Percentiles rank a stretch among this genome's conserved stretches.
These are phyloP conservation scores for Leucoma salicis DNA, from an alignment of 2,888 invertebrate species.

Conservation along the genomic window DNA sequence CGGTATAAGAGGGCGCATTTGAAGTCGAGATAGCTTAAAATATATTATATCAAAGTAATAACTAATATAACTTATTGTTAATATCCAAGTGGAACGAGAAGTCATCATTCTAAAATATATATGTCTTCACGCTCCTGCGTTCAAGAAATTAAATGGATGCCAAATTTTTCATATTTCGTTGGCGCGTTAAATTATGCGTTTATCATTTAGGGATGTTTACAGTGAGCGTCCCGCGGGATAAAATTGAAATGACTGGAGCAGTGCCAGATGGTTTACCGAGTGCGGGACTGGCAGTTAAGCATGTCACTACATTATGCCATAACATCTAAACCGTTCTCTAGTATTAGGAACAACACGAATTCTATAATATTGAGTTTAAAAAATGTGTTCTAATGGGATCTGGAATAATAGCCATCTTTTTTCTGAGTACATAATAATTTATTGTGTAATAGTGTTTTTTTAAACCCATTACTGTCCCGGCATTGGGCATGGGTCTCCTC, in stretches of 20 bases:
- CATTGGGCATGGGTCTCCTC: too few relatives aligned
- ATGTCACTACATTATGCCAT: slow-evolving; percentile 27
- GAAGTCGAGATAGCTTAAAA: slow-evolving; percentile 15
- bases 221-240: slow-evolving; percentile 64
- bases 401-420: too few relatives aligned
- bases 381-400: too few relatives aligned
- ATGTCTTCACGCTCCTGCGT: slow-evolving; percentile 64
- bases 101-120: slow-evolving; percentile 60
- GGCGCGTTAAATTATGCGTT: slow-evolving; percentile 78
- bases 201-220: slow-evolving; percentile 80
- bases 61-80: slow-evolving; percentile 29
- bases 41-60: slow-evolving; percentile 32
- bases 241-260: slow-evolving; percentile 79
- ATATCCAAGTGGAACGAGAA: slow-evolving; percentile 41
- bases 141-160: slow-evolving; percentile 67
- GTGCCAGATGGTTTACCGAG: slow-evolving; percentile 54
- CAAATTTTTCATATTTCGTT: slow-evolving; percentile 70
- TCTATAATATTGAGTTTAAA: neutral
- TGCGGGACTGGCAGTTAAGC: slow-evolving; percentile 20
- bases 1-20: slow-evolving; percentile 30
- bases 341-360: neutral
- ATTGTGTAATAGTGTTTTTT: too few relatives aligned
- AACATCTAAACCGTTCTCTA: slow-evolving; percentile 1
- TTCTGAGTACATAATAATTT: too few relatives aligned
- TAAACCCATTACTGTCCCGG: too few relatives aligned